A percentile compares a stretch with the other conserved stretches of the same genome.
Conservation (phyloP, 2,797 vertebrate species). For the Poecilia gillii region DNA sequence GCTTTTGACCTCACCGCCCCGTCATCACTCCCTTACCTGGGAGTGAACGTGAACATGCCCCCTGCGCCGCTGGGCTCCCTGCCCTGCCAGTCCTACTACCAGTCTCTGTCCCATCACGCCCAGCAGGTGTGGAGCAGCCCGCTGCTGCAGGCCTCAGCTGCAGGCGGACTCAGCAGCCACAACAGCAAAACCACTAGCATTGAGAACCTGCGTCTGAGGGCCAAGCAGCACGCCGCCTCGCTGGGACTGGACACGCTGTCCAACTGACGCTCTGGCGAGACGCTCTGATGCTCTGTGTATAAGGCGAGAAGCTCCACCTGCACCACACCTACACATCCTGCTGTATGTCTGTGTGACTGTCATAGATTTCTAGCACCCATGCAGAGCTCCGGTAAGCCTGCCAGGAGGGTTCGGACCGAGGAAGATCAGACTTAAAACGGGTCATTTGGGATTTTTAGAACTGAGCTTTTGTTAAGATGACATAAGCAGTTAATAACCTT, state of each 20-base stretch:
- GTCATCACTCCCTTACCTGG: conserved; percentile 92
- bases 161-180: conserved; percentile 83
- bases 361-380: neutral
- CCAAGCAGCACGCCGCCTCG: conserved; percentile 96
- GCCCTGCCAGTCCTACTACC: conserved; percentile 98
- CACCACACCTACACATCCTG: conserved; percentile 23
- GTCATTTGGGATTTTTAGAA: neutral
- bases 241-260: conserved; percentile 95
- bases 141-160: conserved; percentile 87
- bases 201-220: conserved; percentile 94
- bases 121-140: conserved; percentile 96
- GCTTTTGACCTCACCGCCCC: conserved; percentile 90
- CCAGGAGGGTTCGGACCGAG: conserved; percentile 33
- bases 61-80: conserved; percentile 90
- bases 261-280: conserved; percentile 82
- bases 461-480: neutral
- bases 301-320: conserved; percentile 20
- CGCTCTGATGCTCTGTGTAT: conserved; percentile 3
- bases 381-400: conserved; percentile 3
- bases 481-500: neutral
- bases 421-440: neutral
- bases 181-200: conserved; percentile 99
- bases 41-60: conserved; percentile 95
- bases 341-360: conserved; percentile 36
- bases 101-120: conserved; percentile 93